These are phyloP conservation scores for Caerostris darwini DNA, from an alignment of 1,140 invertebrate genomes.

Conservation along the genomic window DNA sequence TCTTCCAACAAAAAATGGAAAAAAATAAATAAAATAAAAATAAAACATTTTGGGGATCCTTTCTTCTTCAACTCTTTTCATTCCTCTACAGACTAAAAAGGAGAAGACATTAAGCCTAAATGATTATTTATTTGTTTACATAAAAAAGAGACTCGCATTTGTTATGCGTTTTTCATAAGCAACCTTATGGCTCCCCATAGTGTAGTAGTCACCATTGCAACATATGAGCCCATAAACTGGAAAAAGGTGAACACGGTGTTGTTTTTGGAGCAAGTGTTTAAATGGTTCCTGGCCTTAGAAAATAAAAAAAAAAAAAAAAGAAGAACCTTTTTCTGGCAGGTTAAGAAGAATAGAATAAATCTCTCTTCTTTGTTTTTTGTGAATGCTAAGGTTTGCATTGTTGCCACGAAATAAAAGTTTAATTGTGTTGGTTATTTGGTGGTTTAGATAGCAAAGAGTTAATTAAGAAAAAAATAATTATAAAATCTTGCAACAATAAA, in stretches of 20 bases:
- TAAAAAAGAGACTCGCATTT: conserved; percentile 24
- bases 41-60: background rate
- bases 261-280: background rate
- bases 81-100: background rate
- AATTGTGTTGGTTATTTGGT: no score
- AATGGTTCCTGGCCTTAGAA: background rate
- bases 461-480: no score
- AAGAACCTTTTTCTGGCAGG: background rate
- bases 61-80: background rate
- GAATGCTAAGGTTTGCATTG: no score
- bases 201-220: background rate
- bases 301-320: background rate
- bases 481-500: no score
- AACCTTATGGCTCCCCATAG: conserved; percentile 32
- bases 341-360: background rate
- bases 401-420: no score
- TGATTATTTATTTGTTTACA: conserved; percentile 32
- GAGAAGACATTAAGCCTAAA: background rate
- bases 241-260: background rate
- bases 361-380: background rate
- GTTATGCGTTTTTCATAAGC: conserved; percentile 34
- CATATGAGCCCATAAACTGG: background rate
- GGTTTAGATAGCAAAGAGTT: no score
- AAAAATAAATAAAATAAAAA: background rate
- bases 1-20: background rate